A percentile compares a stretch with the other conserved stretches of the same genome.
Evolutionary conservation across 2,888 invertebrate genomes (phyloP).

Genomic region (Euproctis similis): DNA sequence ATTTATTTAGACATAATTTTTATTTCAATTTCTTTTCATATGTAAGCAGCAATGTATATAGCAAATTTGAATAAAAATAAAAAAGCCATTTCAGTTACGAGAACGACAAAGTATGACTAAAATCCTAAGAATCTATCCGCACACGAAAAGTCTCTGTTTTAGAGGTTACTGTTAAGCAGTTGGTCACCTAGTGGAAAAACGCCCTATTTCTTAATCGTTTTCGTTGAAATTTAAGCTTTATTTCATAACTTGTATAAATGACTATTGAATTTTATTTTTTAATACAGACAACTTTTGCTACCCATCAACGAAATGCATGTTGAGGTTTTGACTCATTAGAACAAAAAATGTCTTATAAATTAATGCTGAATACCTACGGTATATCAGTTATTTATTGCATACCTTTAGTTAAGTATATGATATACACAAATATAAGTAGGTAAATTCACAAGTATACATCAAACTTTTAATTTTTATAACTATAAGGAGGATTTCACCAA

Average conservation of each 20-base stretch:
- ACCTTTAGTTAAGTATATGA: constrained; percentile 19
- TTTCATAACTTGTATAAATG: constrained; percentile 31
- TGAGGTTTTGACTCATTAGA: constrained; percentile 33
- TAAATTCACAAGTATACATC: constrained; percentile 27
- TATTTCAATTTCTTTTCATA: no score
- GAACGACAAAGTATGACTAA: no score
- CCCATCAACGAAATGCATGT: constrained; percentile 39
- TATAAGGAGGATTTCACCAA: constrained; percentile 26
- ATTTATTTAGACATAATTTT: no score
- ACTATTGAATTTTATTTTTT: constrained; percentile 33
- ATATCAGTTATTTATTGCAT: constrained; percentile 26
- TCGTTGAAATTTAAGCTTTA: constrained; percentile 38
- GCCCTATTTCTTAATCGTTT: constrained; percentile 27
- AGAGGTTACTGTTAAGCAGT: no score
- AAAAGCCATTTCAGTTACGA: no score
- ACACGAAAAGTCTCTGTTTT: no score
- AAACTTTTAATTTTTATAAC: constrained; percentile 19
- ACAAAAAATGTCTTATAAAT: no score
- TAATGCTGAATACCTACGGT: no score
- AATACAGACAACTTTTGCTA: constrained; percentile 36
- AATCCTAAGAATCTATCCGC: no score
- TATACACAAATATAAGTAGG: constrained; percentile 21
- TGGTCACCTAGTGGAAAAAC: no score
- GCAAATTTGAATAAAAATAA: no score
- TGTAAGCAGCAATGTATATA: no score